Evolutionary conservation across 2,113 vertebrate genomes (phyloP).

Genomic region (Oncorhynchus tshawytscha): DNA sequence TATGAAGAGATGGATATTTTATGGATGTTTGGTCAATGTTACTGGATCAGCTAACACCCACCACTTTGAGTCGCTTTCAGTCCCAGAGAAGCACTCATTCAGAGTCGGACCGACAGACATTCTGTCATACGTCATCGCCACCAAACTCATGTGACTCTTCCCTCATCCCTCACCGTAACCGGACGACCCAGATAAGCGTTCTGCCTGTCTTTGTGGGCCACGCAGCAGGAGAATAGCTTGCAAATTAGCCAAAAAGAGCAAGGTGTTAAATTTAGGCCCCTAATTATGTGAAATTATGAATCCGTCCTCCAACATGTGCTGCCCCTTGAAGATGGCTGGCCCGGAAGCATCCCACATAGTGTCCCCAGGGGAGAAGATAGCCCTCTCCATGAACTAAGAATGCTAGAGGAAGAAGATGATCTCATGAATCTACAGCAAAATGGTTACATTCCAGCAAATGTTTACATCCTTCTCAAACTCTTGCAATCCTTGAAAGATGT

Average conservation of each 20-base stretch:
- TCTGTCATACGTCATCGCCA: conserved; percentile 7
- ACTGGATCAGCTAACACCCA: conserved; percentile 24
- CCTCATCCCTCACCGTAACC: conserved; percentile 20
- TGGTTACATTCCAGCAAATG: not conserved
- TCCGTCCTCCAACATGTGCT: conserved; percentile 37
- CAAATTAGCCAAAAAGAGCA: conserved; percentile 59
- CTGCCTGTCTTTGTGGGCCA: conserved; percentile 65
- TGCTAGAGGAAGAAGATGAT: conserved; percentile 3
- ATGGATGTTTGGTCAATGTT: conserved; percentile 47
- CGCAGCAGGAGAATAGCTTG: conserved; percentile 59
- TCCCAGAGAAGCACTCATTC: conserved; percentile 26
- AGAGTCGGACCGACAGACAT: conserved; percentile 11
- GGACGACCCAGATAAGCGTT: conserved; percentile 3
- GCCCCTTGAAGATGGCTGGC: conserved; percentile 25
- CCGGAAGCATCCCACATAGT: not conserved
- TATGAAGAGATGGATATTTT: conserved; percentile 15
- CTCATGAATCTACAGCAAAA: not conserved
- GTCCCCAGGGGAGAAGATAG: not conserved
- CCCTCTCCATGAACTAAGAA: not conserved
- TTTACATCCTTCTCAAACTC: not conserved
- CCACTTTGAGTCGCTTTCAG: conserved; percentile 18
- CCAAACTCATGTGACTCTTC: conserved; percentile 40
- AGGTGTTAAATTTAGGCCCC: conserved; percentile 63
- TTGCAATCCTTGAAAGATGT: not conserved
- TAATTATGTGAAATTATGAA: conserved; percentile 61